Percentiles rank a stretch among this genome's conserved stretches.
Evolutionary conservation across 2,797 vertebrate species (phyloP).

Genomic region (Mycteria americana): DNA sequence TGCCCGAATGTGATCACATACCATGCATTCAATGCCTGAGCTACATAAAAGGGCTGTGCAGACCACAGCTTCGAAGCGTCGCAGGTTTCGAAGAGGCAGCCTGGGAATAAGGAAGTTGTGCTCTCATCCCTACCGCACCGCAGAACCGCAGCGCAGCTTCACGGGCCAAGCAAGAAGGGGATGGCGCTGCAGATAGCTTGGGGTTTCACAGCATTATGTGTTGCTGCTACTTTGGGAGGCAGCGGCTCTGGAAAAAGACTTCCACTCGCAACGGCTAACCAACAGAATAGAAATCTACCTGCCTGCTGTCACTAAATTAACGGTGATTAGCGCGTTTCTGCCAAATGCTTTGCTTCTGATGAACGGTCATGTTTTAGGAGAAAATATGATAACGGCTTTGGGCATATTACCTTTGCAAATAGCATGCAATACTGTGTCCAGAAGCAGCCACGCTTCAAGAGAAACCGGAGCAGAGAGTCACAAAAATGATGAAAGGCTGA

Average conservation of each 20-base stretch:
- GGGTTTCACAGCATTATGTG: background rate
- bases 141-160: fast-evolving
- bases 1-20: background rate
- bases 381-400: background rate
- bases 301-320: background rate
- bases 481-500: background rate
- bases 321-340: background rate
- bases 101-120: background rate
- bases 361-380: background rate
- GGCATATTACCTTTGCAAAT: background rate
- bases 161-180: background rate
- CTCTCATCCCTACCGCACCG: background rate
- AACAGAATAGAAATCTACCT: background rate
- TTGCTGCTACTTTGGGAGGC: background rate
- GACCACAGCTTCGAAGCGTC: background rate
- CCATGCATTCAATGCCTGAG: background rate
- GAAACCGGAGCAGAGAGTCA: background rate
- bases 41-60: background rate
- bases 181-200: background rate
- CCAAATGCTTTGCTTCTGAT: background rate
- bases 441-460: background rate
- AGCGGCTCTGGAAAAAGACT: background rate
- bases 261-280: fast-evolving
- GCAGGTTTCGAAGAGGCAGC: background rate
- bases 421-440: background rate